phyloP scores from a whole-genome alignment of 2,888 invertebrate genomes.

The Panopea generosa region DNA sequence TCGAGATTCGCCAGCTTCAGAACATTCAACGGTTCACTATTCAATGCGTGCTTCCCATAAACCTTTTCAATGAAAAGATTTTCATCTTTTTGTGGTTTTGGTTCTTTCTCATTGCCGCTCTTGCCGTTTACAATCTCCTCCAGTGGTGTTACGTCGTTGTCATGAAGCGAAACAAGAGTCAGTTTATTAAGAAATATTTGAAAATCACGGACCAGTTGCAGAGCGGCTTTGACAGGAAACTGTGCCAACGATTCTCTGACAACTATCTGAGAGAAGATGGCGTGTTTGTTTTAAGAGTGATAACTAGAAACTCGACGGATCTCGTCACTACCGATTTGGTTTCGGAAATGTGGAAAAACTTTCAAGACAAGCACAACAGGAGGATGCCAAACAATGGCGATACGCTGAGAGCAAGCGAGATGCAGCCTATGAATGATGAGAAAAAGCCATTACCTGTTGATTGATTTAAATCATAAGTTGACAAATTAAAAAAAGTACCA shows the following conservation, averaged over 20 bases:
- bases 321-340: conserved; percentile 77
- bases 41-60: conserved; percentile 80
- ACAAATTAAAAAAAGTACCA: neutral
- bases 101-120: conserved; percentile 72
- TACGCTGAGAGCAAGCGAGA: conserved; percentile 56
- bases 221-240: conserved; percentile 71
- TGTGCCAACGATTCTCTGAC: conserved; percentile 75
- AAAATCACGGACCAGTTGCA: conserved; percentile 74
- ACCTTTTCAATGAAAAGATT: conserved; percentile 81
- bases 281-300: conserved; percentile 75
- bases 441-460: conserved; percentile 57
- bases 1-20: conserved; percentile 78
- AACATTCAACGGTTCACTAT: conserved; percentile 77
- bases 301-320: conserved; percentile 78
- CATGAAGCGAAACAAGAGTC: conserved; percentile 66
- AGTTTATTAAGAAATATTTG: conserved; percentile 77
- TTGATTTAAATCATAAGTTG: too few relatives aligned
- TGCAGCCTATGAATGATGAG: conserved; percentile 53
- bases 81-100: conserved; percentile 81
- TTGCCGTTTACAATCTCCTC: conserved; percentile 70
- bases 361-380: conserved; percentile 70
- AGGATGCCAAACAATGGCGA: conserved; percentile 54
- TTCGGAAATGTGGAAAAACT: conserved; percentile 73
- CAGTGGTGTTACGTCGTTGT: conserved; percentile 74
- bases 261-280: conserved; percentile 79